Percentiles rank a stretch among this genome's conserved stretches.
Conservation (phyloP, 2,888 invertebrate species). For the Ceriagrion tenellum region DNA sequence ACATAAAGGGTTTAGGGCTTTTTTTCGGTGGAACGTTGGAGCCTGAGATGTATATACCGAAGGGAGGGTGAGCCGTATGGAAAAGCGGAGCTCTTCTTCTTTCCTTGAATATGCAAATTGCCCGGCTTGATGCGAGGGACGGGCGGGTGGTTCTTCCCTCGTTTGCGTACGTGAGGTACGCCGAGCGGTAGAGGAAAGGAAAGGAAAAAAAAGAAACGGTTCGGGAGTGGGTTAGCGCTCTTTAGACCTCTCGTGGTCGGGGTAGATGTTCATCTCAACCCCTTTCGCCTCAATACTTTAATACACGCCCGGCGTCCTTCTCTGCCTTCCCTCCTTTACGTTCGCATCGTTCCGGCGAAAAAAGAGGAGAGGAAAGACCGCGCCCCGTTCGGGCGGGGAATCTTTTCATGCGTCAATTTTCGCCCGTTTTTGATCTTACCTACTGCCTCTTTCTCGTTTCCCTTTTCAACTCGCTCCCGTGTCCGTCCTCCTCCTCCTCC, state of each 20-base stretch:
- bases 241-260: not conserved
- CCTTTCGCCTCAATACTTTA: not conserved
- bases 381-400: not conserved
- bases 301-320: not conserved
- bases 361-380: not conserved
- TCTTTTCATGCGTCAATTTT: conserved; percentile 54
- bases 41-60: not conserved
- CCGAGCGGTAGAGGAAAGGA: not conserved
- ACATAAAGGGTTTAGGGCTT: not conserved
- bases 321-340: not conserved
- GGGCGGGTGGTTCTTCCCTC: not conserved
- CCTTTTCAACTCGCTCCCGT: not conserved
- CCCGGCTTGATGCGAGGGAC: not conserved
- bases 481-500: not conserved
- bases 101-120: conserved; percentile 64
- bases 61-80: not conserved
- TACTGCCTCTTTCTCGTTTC: not conserved
- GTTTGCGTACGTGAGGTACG: not conserved
- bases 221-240: conserved; percentile 30
- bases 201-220: not conserved
- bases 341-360: not conserved
- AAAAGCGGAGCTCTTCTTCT: conserved; percentile 13
- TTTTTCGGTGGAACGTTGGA: not conserved
- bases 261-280: not conserved
- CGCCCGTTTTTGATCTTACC: conserved; percentile 24